These are phyloP conservation scores for Apogon hyalosoma DNA, from an alignment of 2,797 vertebrate species.

Conservation along the genomic window DNA sequence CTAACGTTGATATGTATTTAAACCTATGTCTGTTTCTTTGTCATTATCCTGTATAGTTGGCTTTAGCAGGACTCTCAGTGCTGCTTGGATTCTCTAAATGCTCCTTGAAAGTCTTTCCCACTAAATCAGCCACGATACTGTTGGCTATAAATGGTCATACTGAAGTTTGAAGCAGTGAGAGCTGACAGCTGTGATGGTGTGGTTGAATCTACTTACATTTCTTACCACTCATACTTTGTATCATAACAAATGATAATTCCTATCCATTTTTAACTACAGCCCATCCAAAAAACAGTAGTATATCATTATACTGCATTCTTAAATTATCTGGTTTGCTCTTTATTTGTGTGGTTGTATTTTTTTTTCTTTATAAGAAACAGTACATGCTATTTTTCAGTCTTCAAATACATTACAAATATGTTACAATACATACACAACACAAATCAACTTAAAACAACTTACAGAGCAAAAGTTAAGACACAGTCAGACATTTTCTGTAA, in stretches of 20 bases:
- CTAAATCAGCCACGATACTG: neutral
- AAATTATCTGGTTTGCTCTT: conserved; percentile 34
- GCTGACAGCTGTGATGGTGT: conserved; percentile 68
- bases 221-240: conserved; percentile 30
- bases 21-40: neutral
- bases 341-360: conserved; percentile 38
- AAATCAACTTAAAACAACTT: conserved; percentile 24
- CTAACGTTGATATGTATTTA: neutral
- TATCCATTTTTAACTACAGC: conserved; percentile 12
- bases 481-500: conserved; percentile 19
- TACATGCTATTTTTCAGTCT: conserved; percentile 12
- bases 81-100: neutral
- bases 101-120: neutral
- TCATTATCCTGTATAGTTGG: neutral
- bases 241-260: conserved; percentile 42
- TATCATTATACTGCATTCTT: conserved; percentile 18
- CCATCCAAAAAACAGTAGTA: conserved; percentile 10
- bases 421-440: conserved; percentile 25
- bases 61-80: neutral
- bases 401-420: conserved; percentile 30
- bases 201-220: conserved; percentile 47
- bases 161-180: conserved; percentile 49
- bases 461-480: conserved; percentile 23
- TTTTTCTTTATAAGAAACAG: conserved; percentile 20
- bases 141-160: neutral